phyloP scores from a whole-genome alignment of 1,140 invertebrate genomes.

The Pomacea maculata region DNA sequence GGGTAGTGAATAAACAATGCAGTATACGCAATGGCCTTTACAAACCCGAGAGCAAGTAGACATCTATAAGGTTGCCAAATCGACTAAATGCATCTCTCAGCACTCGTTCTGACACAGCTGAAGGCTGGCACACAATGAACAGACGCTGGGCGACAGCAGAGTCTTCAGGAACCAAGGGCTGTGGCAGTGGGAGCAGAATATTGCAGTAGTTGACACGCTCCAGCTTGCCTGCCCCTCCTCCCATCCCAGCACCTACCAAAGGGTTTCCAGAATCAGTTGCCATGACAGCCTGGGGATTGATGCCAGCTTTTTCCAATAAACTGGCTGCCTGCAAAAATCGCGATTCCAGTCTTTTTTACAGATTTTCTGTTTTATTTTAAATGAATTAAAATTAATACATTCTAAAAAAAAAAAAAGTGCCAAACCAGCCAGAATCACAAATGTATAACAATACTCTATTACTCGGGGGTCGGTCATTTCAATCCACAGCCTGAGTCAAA shows the following conservation, averaged over 20 bases:
- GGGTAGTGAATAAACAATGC: neutral
- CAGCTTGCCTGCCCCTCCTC: slow-evolving; percentile 55
- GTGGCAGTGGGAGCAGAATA: slow-evolving; percentile 75
- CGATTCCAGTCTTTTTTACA: neutral
- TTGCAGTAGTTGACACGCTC: slow-evolving; percentile 70
- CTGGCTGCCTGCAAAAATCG: slow-evolving; percentile 47
- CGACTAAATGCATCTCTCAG: slow-evolving; percentile 89
- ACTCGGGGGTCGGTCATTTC: too few relatives aligned
- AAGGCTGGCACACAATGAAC: slow-evolving; percentile 71
- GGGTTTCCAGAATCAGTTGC: neutral
- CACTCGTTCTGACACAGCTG: slow-evolving; percentile 80
- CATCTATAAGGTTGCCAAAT: slow-evolving; percentile 92
- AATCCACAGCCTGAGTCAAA: too few relatives aligned
- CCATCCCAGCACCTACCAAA: slow-evolving; percentile 65
- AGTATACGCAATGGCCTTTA: slow-evolving; percentile 62
- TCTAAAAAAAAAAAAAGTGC: too few relatives aligned
- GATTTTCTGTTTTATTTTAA: too few relatives aligned
- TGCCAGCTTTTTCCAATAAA: slow-evolving; percentile 57
- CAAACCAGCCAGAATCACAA: too few relatives aligned
- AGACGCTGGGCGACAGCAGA: slow-evolving; percentile 74
- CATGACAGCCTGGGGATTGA: slow-evolving; percentile 46
- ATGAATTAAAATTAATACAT: too few relatives aligned
- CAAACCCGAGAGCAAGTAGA: slow-evolving; percentile 87
- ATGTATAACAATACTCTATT: too few relatives aligned
- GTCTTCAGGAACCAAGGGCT: slow-evolving; percentile 79